Conservation (phyloP, 2,113 vertebrate species). For the Parus major region DNA sequence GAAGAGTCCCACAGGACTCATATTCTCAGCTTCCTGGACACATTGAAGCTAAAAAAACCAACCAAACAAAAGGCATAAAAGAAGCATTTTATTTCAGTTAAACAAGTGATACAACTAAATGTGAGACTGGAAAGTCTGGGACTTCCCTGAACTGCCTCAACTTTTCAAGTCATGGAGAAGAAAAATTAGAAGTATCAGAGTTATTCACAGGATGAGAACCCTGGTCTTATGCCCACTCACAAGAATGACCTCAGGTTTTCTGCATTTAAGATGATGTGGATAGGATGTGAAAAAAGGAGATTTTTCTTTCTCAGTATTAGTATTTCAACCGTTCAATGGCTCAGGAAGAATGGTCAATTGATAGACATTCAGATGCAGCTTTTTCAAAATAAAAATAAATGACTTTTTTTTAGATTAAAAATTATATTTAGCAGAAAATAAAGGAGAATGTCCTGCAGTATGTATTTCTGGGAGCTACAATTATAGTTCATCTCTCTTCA, state of each 20-base stretch:
- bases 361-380: not conserved
- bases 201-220: not conserved
- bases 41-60: not conserved
- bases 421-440: not conserved
- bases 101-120: not conserved
- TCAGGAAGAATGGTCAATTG: not conserved
- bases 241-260: not conserved
- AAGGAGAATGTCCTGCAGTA: not conserved
- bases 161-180: not conserved
- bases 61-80: not conserved
- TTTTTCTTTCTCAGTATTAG: not conserved
- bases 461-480: not conserved
- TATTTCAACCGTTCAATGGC: not conserved
- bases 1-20: not conserved
- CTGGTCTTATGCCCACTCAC: not conserved
- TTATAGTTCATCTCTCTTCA: not conserved
- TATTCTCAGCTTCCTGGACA: not conserved
- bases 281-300: not conserved
- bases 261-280: not conserved
- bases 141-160: not conserved
- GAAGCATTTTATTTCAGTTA: not conserved
- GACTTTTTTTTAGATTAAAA: not conserved
- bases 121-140: not conserved
- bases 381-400: not conserved
- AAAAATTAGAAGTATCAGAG: not conserved